Base-by-base conservation (phyloP, 2,888 invertebrate genomes). In the Drosophila demipolita region DNA sequence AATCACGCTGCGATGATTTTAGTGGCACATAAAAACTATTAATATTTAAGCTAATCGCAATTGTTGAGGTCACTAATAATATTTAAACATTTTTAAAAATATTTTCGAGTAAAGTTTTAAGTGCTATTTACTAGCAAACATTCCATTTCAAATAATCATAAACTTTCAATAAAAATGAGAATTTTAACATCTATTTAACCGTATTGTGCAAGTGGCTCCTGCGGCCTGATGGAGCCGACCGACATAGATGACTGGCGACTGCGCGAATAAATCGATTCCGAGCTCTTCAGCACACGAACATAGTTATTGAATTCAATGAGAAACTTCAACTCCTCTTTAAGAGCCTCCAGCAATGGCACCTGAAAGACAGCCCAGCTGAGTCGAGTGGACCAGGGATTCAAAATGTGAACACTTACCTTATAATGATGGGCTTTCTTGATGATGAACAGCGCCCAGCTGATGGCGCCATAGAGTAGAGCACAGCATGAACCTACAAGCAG, bases 251-350 rank as follows among this genome's bases (percentile, higher is more conserved):
- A 92, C 53, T 92, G 90, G 1, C 91, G 86, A 60, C 92, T 92
- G 36, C 90, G 89, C 3, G 93, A 92, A 78, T 92, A 92, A 49
- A 92, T 80, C 4, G 93, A 92, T 2, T 89, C 86, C 1, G 92
- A 89, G 49, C 94, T 95, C 60, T 94, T 94, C 0, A 96, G 95
- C 1, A 95, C 95, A 84, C 96, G 96, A 0, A 95, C 94, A 53
- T 96, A 95, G 35, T 95, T 95, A 65, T 95, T 95, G 83, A 96
- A 96, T 88, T 95, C 95, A 0, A 96, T 90, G 38, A 97, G 94
- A 89, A 97, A 97, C 82, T 94, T 95, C 45, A 97, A 83, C 91
- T 97, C 97, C n/a, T 95, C 95, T 63, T 94, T 93, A 11, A 97
- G 90, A 78, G 96, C 96, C 52, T 95, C 94, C 85, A 93, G 94